Conservation (phyloP, 2,113 vertebrate genomes). For the Okapia johnstoni region DNA sequence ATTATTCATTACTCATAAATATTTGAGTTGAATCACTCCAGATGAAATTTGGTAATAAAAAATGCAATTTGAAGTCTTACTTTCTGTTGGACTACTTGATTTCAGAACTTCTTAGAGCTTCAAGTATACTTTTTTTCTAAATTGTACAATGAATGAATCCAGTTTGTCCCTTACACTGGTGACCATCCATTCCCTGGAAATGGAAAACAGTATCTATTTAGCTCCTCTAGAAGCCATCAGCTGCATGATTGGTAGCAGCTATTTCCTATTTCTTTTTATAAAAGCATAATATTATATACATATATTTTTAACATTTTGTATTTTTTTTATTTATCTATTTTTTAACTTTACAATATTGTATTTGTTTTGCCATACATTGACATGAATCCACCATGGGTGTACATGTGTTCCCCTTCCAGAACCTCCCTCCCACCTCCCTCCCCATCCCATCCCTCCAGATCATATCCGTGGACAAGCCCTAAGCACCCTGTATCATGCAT, state of each 20-base stretch:
- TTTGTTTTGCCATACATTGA: no score
- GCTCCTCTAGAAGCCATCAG: not conserved
- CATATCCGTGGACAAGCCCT: no score
- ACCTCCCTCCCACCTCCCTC: no score
- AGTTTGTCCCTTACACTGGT: not conserved
- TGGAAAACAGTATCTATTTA: not conserved
- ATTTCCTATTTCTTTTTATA: not conserved
- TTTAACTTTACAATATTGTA: no score
- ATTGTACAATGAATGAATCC: not conserved
- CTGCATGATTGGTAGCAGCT: not conserved
- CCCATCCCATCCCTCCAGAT: no score
- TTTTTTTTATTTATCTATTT: no score
- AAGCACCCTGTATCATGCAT: no score
- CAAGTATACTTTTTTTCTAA: not conserved
- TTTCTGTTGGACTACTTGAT: conserved; percentile 28
- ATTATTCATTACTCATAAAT: conserved; percentile 65
- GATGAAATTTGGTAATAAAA: conserved; percentile 54
- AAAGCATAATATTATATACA: not conserved
- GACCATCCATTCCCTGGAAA: not conserved
- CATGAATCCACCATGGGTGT: no score
- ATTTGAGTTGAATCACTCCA: conserved; percentile 44
- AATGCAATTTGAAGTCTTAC: not conserved
- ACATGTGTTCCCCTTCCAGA: no score
- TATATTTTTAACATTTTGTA: no score
- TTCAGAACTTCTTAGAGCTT: not conserved